Evolutionary conservation across 2,113 vertebrate species (phyloP).

Genomic region (Oryzias woworae): DNA sequence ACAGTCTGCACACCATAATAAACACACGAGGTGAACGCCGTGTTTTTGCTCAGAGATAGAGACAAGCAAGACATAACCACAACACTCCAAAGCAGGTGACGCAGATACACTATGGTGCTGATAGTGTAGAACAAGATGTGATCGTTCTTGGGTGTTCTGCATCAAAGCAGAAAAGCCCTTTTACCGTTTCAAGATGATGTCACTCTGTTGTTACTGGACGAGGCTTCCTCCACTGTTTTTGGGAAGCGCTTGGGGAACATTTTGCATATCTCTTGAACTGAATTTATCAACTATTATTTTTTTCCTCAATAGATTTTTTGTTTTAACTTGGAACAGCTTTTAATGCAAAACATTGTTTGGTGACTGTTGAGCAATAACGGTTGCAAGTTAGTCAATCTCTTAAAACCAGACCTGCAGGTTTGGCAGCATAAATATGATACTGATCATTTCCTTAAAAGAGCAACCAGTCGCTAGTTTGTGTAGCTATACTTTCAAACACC

Average conservation of each 20-base stretch:
- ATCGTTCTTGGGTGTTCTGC: conserved; percentile 10
- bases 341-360: no score
- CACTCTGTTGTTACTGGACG: conserved; percentile 1
- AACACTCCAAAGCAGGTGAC: conserved; percentile 44
- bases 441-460: no score
- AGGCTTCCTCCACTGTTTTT: not conserved
- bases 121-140: conserved; percentile 30
- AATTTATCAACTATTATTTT: not conserved
- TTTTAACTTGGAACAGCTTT: no score
- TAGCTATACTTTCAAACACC: no score
- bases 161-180: not conserved
- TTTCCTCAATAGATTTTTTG: not conserved
- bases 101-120: conserved; percentile 8
- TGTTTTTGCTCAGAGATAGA: conserved; percentile 41
- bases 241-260: no score
- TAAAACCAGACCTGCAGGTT: not conserved
- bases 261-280: no score
- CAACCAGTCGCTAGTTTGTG: no score
- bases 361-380: no score
- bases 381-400: no score
- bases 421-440: not conserved
- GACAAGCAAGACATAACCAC: conserved; percentile 11
- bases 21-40: conserved; percentile 42
- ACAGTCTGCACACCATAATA: conserved; percentile 72
- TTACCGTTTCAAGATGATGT: conserved; percentile 26